A percentile compares a stretch with the other conserved stretches of the same genome.
Conservation (phyloP, 2,888 invertebrate species). For the Pimpla rufipes region DNA sequence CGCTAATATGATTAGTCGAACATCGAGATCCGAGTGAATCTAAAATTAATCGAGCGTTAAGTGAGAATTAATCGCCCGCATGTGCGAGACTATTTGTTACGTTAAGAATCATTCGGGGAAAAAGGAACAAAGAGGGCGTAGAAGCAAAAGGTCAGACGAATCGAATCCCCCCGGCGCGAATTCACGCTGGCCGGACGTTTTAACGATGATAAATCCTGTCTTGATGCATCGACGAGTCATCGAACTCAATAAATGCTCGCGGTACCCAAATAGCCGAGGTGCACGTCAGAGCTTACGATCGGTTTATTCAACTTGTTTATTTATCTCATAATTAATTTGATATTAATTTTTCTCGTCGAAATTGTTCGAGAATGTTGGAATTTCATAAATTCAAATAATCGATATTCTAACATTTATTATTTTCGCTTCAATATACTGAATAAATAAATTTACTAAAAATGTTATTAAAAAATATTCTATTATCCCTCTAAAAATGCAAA, state of each 20-base stretch:
- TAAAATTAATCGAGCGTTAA: slow-evolving; percentile 51
- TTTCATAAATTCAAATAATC: too few relatives aligned
- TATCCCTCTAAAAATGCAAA: too few relatives aligned
- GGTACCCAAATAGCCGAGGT: background rate
- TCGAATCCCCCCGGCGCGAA: slow-evolving; percentile 30
- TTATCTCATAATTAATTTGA: too few relatives aligned
- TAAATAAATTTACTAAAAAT: too few relatives aligned
- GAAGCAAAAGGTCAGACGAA: slow-evolving; percentile 22
- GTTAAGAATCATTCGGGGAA: slow-evolving; percentile 36
- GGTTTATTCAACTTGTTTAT: too few relatives aligned
- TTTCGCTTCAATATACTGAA: too few relatives aligned
- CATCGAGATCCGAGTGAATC: slow-evolving; percentile 34
- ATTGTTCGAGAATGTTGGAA: too few relatives aligned
- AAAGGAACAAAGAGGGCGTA: background rate
- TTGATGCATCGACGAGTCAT: slow-evolving; percentile 44
- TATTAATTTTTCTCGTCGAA: too few relatives aligned
- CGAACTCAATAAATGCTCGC: slow-evolving; percentile 28
- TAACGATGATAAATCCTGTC: slow-evolving; percentile 36
- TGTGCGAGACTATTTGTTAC: slow-evolving; percentile 52
- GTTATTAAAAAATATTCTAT: too few relatives aligned
- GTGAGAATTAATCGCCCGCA: slow-evolving; percentile 57
- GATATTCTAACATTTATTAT: too few relatives aligned
- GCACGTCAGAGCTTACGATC: too few relatives aligned
- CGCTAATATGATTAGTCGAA: slow-evolving; percentile 41
- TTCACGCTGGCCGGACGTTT: slow-evolving; percentile 26